Base-by-base conservation (phyloP, 2,888 invertebrate genomes). In the Pseudococcus viburni region DNA sequence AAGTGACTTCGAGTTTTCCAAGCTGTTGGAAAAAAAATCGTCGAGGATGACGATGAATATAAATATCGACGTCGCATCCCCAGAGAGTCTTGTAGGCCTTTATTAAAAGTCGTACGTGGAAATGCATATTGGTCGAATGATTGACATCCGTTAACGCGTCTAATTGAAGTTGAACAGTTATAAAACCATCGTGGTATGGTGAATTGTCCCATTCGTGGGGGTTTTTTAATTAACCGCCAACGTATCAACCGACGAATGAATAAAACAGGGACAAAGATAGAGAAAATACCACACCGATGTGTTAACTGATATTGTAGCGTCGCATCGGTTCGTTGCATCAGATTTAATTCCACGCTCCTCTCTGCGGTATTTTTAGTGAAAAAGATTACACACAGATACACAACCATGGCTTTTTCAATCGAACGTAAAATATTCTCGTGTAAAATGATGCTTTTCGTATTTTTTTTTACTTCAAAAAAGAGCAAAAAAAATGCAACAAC, bases 301-400 rank as follows among this genome's bases (percentile, higher is more conserved):
- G 46, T 46, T 33, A 46, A 46, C 46, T 12, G 46, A 46, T 46
- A 12, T 46, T 12, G 15, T 73, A 73, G 73, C 73, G 73, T 33
- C 26, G 26, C 26, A 33, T 33, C 26, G 26, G 73, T 73, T 73
- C 73, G 26, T 26, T 73, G 73, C 73, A 73, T 73, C 73, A 73
- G 26, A 73, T 73, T 73, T 19, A 73, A 73, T 73, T 73, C 73
- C 73, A 73, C 73, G 73, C 73, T 73, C 15, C 22, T 12, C 12
- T 12, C 7, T 19, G 73, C 22, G 73, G 73, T 19, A 73, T 73
- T 73, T 73, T 73, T 73, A 17, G 46, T 11, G 46, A 46, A 12
- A 46, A 12, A 46, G 12, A 46, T 46, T 46, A 73, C 26, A 33
- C 15, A 26, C 33, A 22, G 0, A 2, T 11, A 33, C 33, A 22